These are phyloP conservation scores for Escarpia spicata DNA, from an alignment of 2,888 invertebrate genomes.

Conservation along the genomic window DNA sequence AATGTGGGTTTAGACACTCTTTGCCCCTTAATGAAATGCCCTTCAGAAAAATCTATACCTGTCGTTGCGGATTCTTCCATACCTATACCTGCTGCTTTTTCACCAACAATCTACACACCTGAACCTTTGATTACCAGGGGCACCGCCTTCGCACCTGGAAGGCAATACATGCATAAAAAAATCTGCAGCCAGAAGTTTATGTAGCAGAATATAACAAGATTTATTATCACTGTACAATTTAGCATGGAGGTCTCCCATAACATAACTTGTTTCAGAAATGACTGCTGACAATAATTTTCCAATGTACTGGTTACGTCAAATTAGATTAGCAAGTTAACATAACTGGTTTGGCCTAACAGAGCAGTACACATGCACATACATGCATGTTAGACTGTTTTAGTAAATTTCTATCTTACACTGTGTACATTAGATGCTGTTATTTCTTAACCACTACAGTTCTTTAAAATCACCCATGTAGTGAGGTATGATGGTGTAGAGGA, in stretches of 20 bases:
- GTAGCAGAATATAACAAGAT: background rate
- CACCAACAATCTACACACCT: constrained; percentile 13
- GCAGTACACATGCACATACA: background rate
- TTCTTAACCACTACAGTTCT: background rate
- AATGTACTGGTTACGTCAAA: background rate
- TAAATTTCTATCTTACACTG: background rate
- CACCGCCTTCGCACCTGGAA: constrained; percentile 5
- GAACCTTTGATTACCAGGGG: constrained; percentile 16
- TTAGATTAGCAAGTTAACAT: background rate
- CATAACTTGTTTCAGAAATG: background rate
- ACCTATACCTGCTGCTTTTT: constrained; percentile 6
- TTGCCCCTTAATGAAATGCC: background rate
- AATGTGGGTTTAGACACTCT: too few relatives aligned
- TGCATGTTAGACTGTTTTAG: background rate
- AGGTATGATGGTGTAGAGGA: background rate
- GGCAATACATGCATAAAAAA: constrained; percentile 6
- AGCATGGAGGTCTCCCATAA: background rate
- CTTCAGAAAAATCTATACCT: constrained; percentile 1
- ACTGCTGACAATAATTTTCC: background rate
- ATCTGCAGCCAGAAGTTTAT: constrained; percentile 8
- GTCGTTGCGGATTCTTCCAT: background rate
- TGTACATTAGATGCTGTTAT: too few relatives aligned
- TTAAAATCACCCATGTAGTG: background rate
- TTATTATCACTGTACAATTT: background rate
- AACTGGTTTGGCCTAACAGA: background rate